A percentile compares a stretch with the other conserved stretches of the same genome.
Evolutionary conservation across 2,888 invertebrate species (phyloP).

Genomic region (Drosophila limbata): DNA sequence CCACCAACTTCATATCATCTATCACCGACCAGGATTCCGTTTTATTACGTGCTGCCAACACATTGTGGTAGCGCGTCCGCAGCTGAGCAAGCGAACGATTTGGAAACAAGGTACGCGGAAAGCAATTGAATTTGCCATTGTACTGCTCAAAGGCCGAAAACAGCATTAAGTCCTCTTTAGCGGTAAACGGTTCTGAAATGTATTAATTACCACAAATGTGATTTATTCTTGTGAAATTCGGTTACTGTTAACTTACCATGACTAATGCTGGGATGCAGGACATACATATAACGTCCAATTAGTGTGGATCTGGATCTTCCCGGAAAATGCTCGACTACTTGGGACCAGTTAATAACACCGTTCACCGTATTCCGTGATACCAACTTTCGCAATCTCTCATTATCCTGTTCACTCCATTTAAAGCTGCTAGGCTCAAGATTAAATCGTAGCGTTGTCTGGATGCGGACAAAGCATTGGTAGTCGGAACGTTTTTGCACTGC

Average conservation of each 20-base stretch:
- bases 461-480: slow-evolving; percentile 90
- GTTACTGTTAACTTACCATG: slow-evolving; percentile 63
- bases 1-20: slow-evolving; percentile 88
- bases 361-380: slow-evolving; percentile 89
- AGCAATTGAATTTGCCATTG: slow-evolving; percentile 87
- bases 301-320: slow-evolving; percentile 89
- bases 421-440: slow-evolving; percentile 26
- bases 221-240: neutral
- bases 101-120: slow-evolving; percentile 87
- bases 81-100: slow-evolving; percentile 88
- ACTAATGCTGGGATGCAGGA: slow-evolving; percentile 78
- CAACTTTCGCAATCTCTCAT: slow-evolving; percentile 87
- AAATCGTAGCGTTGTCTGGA: slow-evolving; percentile 86
- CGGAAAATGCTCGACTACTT: slow-evolving; percentile 88
- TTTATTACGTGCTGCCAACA: slow-evolving; percentile 83
- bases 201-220: neutral
- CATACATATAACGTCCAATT: slow-evolving; percentile 87
- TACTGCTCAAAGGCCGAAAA: slow-evolving; percentile 88
- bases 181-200: slow-evolving; percentile 86
- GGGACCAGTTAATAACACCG: slow-evolving; percentile 90
- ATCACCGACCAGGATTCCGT: slow-evolving; percentile 87
- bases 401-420: slow-evolving; percentile 89
- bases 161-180: slow-evolving; percentile 89
- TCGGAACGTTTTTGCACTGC: slow-evolving; percentile 88
- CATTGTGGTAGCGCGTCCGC: slow-evolving; percentile 87